Evolutionary conservation across 2,113 vertebrate species (phyloP).

Genomic region (Tachuris rubrigastra): DNA sequence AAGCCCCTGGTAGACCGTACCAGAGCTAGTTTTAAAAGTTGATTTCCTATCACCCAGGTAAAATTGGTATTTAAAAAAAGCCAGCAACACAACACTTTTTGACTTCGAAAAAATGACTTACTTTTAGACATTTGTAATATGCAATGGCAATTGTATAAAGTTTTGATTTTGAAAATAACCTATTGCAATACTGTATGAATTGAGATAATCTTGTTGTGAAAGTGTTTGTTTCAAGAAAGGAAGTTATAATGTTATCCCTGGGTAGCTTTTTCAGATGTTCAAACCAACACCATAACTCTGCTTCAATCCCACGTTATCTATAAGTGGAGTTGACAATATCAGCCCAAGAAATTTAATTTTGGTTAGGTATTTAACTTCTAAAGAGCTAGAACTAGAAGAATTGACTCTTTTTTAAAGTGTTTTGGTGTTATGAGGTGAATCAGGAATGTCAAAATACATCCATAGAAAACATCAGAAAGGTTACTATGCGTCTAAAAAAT

Average conservation of each 20-base stretch:
- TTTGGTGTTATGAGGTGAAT: background rate
- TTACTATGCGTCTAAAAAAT: background rate
- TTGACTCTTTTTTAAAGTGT: background rate
- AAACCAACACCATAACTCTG: background rate
- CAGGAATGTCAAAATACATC: background rate
- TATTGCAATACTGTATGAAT: background rate
- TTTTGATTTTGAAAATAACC: background rate
- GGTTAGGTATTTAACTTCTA: background rate
- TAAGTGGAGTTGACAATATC: background rate
- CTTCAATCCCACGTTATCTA: background rate
- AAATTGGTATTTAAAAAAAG: background rate
- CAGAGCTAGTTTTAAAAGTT: background rate
- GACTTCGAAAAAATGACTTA: background rate
- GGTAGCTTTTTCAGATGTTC: background rate
- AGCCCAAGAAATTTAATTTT: background rate
- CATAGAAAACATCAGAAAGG: background rate
- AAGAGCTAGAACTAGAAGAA: background rate
- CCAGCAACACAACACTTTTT: background rate
- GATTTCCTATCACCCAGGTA: background rate
- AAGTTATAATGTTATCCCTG: background rate
- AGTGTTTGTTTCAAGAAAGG: background rate
- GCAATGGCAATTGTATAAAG: background rate
- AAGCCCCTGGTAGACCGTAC: background rate
- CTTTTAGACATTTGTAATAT: background rate
- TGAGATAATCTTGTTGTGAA: background rate